Conservation (phyloP, 2,797 vertebrate species). For the Calcarius lapponicus region DNA sequence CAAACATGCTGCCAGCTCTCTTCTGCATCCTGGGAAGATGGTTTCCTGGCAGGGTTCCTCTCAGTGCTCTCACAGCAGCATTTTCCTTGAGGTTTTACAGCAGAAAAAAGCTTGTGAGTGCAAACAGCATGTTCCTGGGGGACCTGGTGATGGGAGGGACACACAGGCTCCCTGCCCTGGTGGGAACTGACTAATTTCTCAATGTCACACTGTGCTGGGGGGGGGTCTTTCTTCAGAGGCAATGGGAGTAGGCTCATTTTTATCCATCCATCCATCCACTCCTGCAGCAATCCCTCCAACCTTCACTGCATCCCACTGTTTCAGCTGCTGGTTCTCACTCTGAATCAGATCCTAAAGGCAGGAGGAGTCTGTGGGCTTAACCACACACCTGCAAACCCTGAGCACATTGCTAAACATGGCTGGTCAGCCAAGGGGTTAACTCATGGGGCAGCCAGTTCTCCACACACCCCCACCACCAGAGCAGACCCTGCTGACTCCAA, state of each 20-base stretch:
- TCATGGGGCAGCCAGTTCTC: not conserved
- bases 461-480: not conserved
- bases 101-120: not conserved
- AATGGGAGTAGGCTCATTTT: not conserved
- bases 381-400: fast-evolving
- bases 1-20: not conserved
- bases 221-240: not conserved
- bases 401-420: not conserved
- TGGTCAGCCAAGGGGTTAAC: not conserved
- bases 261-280: not conserved
- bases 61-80: not conserved
- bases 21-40: not conserved
- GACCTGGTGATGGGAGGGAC: not conserved
- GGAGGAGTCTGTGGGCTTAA: not conserved
- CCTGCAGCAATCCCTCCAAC: not conserved
- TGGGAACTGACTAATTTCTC: not conserved
- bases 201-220: fast-evolving
- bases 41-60: not conserved
- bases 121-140: not conserved
- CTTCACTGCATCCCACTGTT: fast-evolving
- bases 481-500: conserved; percentile 1
- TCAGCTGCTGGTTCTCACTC: not conserved
- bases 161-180: not conserved
- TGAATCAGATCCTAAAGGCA: not conserved
- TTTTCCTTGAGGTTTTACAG: not conserved